Conservation (phyloP, 92 coral and sea anemone genomes). For the Siderastrea siderea region DNA sequence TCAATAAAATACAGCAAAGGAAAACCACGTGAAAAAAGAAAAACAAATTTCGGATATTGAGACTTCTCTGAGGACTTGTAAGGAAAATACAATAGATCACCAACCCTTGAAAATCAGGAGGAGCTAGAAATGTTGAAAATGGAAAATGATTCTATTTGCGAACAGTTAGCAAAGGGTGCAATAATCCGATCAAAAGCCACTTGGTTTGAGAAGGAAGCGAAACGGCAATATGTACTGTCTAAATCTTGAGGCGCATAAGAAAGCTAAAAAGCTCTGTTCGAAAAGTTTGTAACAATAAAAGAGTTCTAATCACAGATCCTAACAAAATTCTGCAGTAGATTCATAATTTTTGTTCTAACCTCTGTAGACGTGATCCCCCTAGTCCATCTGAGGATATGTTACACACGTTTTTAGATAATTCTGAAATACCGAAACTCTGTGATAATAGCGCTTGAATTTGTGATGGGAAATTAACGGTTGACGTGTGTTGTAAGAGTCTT, state of each 20-base stretch:
- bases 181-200: too few species aligned
- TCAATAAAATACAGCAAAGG: too few species aligned
- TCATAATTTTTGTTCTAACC: constrained; percentile 34
- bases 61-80: too few species aligned
- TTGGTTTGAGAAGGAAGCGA: too few species aligned
- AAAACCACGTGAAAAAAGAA: too few species aligned
- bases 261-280: constrained; percentile 26
- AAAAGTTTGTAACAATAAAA: constrained; percentile 24
- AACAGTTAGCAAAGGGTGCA: constrained; percentile 43
- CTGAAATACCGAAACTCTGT: constrained; percentile 36
- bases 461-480: too few species aligned
- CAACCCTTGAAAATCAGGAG: constrained; percentile 22
- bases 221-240: constrained; percentile 52
- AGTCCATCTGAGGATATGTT: neutral
- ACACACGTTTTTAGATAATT: constrained; percentile 8
- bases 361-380: constrained; percentile 13
- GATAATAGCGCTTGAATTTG: neutral
- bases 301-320: too few species aligned
- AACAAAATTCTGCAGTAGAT: constrained; percentile 24
- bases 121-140: constrained; percentile 30
- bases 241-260: too few species aligned
- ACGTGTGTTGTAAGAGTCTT: too few species aligned
- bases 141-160: constrained; percentile 27
- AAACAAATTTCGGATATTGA: constrained; percentile 3
- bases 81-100: too few species aligned